A percentile compares a stretch with the other conserved stretches of the same genome.
These are phyloP conservation scores for Cherax quadricarinatus DNA, from an alignment of 1,140 invertebrate species.

Conservation along the genomic window DNA sequence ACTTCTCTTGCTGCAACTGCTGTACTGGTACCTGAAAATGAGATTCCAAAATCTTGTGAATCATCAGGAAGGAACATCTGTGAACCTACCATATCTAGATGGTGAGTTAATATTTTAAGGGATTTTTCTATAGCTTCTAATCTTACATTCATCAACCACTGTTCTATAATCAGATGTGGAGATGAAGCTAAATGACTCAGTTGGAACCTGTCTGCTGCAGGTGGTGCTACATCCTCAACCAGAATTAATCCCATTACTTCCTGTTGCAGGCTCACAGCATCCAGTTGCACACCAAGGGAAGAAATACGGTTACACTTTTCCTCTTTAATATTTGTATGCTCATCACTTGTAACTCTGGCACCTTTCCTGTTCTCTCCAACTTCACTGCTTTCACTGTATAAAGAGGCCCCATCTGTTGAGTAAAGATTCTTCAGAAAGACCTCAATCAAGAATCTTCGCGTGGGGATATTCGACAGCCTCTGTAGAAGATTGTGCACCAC, in stretches of 20 bases:
- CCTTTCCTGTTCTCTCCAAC: not conserved
- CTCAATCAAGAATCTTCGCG: slow-evolving; percentile 52
- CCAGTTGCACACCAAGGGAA: not conserved
- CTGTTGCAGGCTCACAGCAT: slow-evolving; percentile 34
- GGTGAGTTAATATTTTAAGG: slow-evolving; percentile 17
- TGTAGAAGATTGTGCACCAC: slow-evolving; percentile 19
- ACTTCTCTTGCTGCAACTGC: not conserved
- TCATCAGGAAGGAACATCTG: not conserved
- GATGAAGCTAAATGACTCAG: slow-evolving; percentile 46
- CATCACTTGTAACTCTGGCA: not conserved
- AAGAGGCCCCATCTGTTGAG: not conserved
- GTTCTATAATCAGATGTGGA: slow-evolving; percentile 59
- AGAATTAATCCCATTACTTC: slow-evolving; percentile 60
- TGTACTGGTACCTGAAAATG: not conserved
- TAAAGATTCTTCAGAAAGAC: slow-evolving; percentile 40
- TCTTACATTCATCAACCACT: slow-evolving; percentile 64
- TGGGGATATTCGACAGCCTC: slow-evolving; percentile 45
- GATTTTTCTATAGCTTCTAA: slow-evolving; percentile 58
- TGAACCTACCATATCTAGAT: slow-evolving; percentile 49
- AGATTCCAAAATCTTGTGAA: slow-evolving; percentile 18
- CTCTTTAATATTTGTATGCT: not conserved
- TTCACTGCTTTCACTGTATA: not conserved
- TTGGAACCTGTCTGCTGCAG: slow-evolving; percentile 47
- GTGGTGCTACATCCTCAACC: slow-evolving; percentile 53
- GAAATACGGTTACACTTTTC: not conserved